Evolutionary conservation across 1,140 invertebrate species (phyloP).

Genomic region (Listronotus oregonensis): DNA sequence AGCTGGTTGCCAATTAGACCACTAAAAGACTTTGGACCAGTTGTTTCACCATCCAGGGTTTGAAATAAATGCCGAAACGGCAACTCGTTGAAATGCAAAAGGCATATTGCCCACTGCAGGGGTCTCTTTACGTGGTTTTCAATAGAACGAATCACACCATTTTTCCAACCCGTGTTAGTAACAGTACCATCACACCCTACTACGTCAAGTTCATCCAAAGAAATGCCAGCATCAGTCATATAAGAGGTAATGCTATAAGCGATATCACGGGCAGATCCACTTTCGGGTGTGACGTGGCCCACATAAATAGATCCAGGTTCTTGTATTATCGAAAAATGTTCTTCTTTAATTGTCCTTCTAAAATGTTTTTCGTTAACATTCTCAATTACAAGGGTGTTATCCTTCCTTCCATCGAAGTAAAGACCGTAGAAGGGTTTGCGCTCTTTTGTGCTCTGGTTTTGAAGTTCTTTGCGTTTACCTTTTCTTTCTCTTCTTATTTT

Average conservation of each 20-base stretch:
- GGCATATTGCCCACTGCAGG: no score
- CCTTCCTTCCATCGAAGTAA: conserved; percentile 49
- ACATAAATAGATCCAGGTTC: no score
- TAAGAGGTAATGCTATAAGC: background rate
- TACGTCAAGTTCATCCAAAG: background rate
- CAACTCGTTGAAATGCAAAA: no score
- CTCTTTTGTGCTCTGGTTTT: conserved; percentile 20
- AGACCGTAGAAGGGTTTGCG: conserved; percentile 25
- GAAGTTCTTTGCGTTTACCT: conserved; percentile 26
- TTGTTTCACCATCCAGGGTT: no score
- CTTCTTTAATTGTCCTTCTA: conserved; percentile 42
- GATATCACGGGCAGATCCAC: no score
- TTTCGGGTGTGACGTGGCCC: conserved; percentile 1
- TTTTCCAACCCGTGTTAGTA: conserved; percentile 2
- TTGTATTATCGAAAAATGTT: conserved; percentile 4
- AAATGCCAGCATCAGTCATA: background rate
- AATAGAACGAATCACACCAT: background rate
- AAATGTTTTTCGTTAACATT: conserved; percentile 47
- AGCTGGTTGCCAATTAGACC: no score
- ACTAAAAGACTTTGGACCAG: no score
- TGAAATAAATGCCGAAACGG: no score
- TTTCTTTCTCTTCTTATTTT: conserved; percentile 45
- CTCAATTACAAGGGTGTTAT: no score
- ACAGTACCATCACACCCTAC: no score
- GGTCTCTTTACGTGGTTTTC: no score